Evolutionary conservation across 2,797 vertebrate species (phyloP), one percentile per base, ranked within the genome.

Genomic region (Clarias platycephalus): DNA sequence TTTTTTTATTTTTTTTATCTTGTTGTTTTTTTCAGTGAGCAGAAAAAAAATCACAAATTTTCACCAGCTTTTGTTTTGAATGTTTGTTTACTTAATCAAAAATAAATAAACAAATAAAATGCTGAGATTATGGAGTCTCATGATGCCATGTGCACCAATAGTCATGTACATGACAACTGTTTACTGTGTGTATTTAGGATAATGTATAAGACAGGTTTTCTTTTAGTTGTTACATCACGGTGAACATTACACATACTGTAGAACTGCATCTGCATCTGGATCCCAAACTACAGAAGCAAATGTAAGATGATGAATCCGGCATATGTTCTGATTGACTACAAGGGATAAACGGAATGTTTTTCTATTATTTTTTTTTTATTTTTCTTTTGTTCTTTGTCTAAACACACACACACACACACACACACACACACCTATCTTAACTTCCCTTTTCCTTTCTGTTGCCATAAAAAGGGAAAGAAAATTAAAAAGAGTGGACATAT

Each of bases 401-500:
- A 24, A 37, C 3, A 9, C 66, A 34, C 20, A 68, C 18, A 70
- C 18, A 37, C 18, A 70, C 18, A 37, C 20, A 68, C 31, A 70
- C 18, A 68, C 9, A 80, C 64, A 87, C 24, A 34, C 62, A 76
- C 82, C 28, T 8, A 18, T 18, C 49, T 62, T 28, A 28, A 44
- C 75, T 66, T 77, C 60, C 77, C 37, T 44, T 86, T 88, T 77
- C 2, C 74, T 37, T 86, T 70, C 84, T 88, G 80, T 66, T n/a
- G 15, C n/a, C 2, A 22, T 92, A 95, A 97, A 71, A 93, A 95
- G 96, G 58, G 57, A 58, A 82, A 83, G 82, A 86, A 80, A 66
- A 70, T 60, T 15, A 31, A 81, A 86, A 93, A 95, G 96, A 96
- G 96, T 97, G 97, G 96, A 94, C 96, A 96, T 94, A 96, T 97